Conservation (phyloP, 2,113 vertebrate genomes). For the Indicator indicator region DNA sequence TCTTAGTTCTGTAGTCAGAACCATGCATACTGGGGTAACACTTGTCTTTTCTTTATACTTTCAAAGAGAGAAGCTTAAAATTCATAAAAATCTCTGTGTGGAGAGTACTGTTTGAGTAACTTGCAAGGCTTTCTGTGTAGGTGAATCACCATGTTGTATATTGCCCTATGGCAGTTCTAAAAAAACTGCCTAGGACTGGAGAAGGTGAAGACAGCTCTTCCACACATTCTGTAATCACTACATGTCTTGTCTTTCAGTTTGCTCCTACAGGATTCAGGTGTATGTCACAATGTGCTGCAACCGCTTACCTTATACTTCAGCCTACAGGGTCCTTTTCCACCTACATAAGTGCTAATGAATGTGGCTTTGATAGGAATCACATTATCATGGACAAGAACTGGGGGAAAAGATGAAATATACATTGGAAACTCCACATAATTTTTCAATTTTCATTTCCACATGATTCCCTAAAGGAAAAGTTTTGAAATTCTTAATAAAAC, state of each 20-base stretch:
- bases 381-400: neutral
- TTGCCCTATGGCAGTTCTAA: neutral
- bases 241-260: neutral
- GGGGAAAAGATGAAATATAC: neutral
- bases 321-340: neutral
- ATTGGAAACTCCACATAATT: neutral
- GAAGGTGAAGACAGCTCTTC: neutral
- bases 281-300: neutral
- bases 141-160: neutral
- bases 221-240: neutral
- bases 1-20: neutral
- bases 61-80: neutral
- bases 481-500: neutral
- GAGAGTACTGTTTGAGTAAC: neutral
- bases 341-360: neutral
- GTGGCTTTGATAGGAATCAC: neutral
- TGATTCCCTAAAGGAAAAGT: neutral
- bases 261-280: neutral
- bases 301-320: neutral
- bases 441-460: neutral
- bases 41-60: neutral
- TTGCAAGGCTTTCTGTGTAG: neutral
- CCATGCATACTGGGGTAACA: neutral
- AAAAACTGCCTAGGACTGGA: neutral
- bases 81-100: neutral